phyloP scores from a whole-genome alignment of 30 jellyfish, hydroid and myxozoan genomes.

The Sanderia malayensis region DNA sequence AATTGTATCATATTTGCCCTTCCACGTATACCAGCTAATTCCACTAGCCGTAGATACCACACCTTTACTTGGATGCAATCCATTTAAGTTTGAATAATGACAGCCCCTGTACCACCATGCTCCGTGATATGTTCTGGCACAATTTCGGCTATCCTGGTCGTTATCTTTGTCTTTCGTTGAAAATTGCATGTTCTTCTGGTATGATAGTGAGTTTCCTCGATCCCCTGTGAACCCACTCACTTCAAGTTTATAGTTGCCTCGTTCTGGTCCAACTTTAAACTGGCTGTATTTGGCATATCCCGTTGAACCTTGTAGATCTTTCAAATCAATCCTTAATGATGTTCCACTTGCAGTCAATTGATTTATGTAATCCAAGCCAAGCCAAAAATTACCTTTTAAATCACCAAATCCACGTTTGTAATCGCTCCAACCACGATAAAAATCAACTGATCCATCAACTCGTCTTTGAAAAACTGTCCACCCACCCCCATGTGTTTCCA shows the following conservation, averaged over 20 bases:
- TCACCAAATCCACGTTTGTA: conserved; percentile 41
- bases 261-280: conserved; percentile 36
- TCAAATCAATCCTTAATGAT: conserved; percentile 22
- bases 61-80: conserved; percentile 32
- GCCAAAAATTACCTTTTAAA: no score
- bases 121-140: conserved; percentile 23
- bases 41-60: conserved; percentile 5
- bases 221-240: no score
- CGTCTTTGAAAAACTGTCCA: conserved; percentile 60
- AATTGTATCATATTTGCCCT: conserved; percentile 15
- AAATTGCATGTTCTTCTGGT: conserved; percentile 45
- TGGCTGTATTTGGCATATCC: conserved; percentile 30
- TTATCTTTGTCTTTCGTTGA: conserved; percentile 49
- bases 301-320: neutral
- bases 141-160: no score
- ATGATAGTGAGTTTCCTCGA: no score
- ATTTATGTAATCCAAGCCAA: no score
- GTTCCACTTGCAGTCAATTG: conserved; percentile 25
- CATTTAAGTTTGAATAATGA: conserved; percentile 36
- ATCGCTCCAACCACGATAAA: conserved; percentile 45
- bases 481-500: conserved; percentile 54
- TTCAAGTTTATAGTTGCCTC: no score
- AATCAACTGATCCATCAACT: conserved; percentile 7
- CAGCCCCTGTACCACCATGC: conserved; percentile 48
- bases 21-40: conserved; percentile 25